Conservation (phyloP, 2,797 vertebrate species). For the Hafferia zeledoni region DNA sequence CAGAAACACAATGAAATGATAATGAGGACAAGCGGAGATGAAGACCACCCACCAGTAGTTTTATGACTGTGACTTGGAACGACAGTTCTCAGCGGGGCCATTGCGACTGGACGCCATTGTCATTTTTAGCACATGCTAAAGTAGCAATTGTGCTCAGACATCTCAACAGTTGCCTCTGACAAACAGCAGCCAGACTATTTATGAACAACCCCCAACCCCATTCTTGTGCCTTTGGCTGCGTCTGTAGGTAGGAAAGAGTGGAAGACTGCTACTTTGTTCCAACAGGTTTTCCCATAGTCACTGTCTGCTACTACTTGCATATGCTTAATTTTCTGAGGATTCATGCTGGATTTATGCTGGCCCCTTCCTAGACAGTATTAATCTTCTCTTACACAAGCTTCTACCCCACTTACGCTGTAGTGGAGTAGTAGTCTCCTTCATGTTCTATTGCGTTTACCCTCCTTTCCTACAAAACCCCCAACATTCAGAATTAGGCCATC, state of each 20-base stretch:
- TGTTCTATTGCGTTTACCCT: neutral
- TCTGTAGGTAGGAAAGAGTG: constrained; percentile 74
- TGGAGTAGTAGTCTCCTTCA: neutral
- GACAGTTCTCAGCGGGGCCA: constrained; percentile 75
- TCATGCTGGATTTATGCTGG: constrained; percentile 1
- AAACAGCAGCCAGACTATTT: constrained; percentile 79
- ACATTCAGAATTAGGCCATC: neutral
- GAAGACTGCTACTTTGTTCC: constrained; percentile 69
- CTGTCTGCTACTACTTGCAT: constrained; percentile 69
- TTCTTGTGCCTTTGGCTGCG: constrained; percentile 64
- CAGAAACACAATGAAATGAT: constrained; percentile 77
- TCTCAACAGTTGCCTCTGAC: constrained; percentile 74
- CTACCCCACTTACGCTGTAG: neutral
- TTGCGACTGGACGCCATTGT: constrained; percentile 77
- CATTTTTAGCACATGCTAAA: constrained; percentile 78
- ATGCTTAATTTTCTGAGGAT: constrained; percentile 62
- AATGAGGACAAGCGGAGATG: constrained; percentile 71
- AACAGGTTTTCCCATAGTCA: constrained; percentile 74
- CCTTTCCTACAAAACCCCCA: neutral
- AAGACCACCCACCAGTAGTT: constrained; percentile 79
- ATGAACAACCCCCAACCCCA: constrained; percentile 68
- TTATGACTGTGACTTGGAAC: constrained; percentile 76
- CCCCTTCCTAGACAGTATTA: neutral
- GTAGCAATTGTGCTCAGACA: constrained; percentile 67
- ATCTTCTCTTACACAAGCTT: neutral